phyloP scores from a whole-genome alignment of 1,140 invertebrate species.

The Atopsyche davidsoni region DNA sequence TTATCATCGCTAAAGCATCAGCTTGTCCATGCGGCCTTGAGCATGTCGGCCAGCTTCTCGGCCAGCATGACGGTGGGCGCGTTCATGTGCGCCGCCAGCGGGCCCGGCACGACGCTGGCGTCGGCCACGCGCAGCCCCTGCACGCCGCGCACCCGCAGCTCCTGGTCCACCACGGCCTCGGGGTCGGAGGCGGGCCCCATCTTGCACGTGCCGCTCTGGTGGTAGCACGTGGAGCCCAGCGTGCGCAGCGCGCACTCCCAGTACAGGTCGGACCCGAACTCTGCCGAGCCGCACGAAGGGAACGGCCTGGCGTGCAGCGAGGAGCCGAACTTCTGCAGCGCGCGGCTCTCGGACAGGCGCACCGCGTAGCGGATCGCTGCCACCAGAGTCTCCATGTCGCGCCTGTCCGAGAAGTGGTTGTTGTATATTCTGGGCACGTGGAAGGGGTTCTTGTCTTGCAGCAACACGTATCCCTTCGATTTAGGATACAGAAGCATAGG shows the following conservation, averaged over 20 bases:
- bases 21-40: conserved; percentile 36
- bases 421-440: conserved; percentile 40
- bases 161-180: conserved; percentile 53
- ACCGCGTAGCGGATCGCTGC: conserved; percentile 37
- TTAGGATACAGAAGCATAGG: conserved; percentile 60
- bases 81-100: conserved; percentile 38
- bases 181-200: conserved; percentile 54
- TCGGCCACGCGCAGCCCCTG: conserved; percentile 41
- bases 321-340: conserved; percentile 37
- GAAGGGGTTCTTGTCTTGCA: conserved; percentile 66
- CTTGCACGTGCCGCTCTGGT: conserved; percentile 55
- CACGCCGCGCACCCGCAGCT: conserved; percentile 46
- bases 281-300: conserved; percentile 43
- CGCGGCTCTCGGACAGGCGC: conserved; percentile 31
- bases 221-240: conserved; percentile 44
- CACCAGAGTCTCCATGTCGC: conserved; percentile 39
- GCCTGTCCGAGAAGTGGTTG: conserved; percentile 29
- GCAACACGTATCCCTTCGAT: conserved; percentile 61
- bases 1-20: too few relatives aligned
- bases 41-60: conserved; percentile 51
- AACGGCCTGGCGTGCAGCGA: conserved; percentile 39
- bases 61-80: conserved; percentile 49
- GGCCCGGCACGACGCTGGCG: conserved; percentile 39
- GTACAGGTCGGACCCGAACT: conserved; percentile 47
- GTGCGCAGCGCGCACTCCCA: conserved; percentile 45